A percentile compares a stretch with the other conserved stretches of the same genome.
These are phyloP conservation scores for Labeo calbasu DNA, from an alignment of 2,797 vertebrate genomes.

Conservation along the genomic window DNA sequence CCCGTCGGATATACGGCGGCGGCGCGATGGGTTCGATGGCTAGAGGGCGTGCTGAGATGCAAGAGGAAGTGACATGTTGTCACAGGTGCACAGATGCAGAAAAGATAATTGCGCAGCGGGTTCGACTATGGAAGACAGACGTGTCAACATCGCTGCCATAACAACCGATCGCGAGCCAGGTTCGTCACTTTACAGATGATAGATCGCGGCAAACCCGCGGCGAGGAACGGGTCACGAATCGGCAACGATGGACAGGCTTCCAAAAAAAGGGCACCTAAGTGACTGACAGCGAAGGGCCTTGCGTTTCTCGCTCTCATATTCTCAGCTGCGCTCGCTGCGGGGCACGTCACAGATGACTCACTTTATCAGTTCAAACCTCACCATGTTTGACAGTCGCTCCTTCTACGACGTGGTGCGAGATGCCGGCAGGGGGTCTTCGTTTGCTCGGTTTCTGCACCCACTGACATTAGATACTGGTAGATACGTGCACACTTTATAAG, in stretches of 20 bases:
- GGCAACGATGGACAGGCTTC: constrained; percentile 24
- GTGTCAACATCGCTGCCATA: constrained; percentile 46
- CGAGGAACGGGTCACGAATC: constrained; percentile 24
- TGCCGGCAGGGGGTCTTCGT: constrained; percentile 39
- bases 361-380: constrained; percentile 38
- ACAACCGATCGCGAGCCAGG: constrained; percentile 32
- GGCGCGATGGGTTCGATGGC: not conserved
- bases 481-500: not conserved
- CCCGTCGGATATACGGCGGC: not conserved
- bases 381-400: constrained; percentile 36
- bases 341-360: constrained; percentile 52
- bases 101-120: constrained; percentile 56
- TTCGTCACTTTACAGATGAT: constrained; percentile 42
- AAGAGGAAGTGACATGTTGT: constrained; percentile 43
- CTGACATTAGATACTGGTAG: constrained; percentile 24
- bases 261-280: constrained; percentile 10
- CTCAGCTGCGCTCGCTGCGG: constrained; percentile 47
- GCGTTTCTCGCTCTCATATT: constrained; percentile 48
- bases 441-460: constrained; percentile 30
- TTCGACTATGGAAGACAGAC: constrained; percentile 39
- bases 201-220: constrained; percentile 18
- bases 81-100: constrained; percentile 50
- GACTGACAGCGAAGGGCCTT: constrained; percentile 40
- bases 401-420: constrained; percentile 36
- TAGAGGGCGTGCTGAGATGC: constrained; percentile 39